Conservation (phyloP, 2,113 vertebrate genomes). For the Columba livia region DNA sequence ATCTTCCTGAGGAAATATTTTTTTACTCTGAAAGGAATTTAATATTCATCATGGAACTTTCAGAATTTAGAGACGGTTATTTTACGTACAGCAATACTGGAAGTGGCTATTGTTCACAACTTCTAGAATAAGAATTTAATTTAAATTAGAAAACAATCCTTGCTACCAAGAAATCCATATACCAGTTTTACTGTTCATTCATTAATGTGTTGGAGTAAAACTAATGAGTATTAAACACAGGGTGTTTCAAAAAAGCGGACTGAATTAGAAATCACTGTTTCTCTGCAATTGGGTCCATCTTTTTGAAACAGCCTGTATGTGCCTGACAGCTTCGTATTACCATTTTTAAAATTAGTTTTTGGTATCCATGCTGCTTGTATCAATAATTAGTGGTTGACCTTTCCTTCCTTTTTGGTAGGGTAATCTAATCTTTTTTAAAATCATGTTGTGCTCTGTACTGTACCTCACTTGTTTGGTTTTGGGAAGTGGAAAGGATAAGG, state of each 20-base stretch:
- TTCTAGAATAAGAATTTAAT: not conserved
- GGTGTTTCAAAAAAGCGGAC: too few species aligned
- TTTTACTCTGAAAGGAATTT: conserved; percentile 19
- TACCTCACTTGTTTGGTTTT: conserved; percentile 38
- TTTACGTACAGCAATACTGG: not conserved
- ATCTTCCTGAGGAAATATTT: not conserved
- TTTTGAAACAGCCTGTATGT: not conserved
- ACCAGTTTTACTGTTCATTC: not conserved
- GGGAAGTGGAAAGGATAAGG: conserved; percentile 63
- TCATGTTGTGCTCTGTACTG: conserved; percentile 12
- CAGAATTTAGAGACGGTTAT: conserved; percentile 4
- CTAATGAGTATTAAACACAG: not conserved
- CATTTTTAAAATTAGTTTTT: not conserved
- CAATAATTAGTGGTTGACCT: conserved; percentile 25
- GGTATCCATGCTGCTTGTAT: not conserved
- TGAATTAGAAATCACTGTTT: too few species aligned
- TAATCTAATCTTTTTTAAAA: conserved; percentile 37
- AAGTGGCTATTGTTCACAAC: not conserved
- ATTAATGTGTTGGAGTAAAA: not conserved
- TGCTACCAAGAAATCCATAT: not conserved
- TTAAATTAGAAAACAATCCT: not conserved
- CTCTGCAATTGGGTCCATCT: too few species aligned
- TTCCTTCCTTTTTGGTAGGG: not conserved
- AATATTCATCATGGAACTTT: not conserved
- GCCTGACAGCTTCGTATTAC: not conserved